Evolutionary conservation across 2,888 invertebrate genomes (phyloP).

Genomic region (Lithophane semibrunnea): DNA sequence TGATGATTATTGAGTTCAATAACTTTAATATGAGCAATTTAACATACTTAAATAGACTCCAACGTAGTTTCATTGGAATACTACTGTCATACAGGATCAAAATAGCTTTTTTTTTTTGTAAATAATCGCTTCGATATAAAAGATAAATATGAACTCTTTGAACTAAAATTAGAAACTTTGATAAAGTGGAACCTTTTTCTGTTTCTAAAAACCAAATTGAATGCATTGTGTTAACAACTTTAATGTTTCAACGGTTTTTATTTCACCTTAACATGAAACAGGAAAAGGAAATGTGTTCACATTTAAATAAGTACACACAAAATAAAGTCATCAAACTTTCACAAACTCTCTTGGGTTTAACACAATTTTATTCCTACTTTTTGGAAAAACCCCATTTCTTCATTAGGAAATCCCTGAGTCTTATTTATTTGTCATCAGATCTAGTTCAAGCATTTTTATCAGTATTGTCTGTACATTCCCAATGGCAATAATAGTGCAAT

Average conservation of each 20-base stretch:
- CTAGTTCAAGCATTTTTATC: slow-evolving; percentile 8
- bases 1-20: slow-evolving; percentile 22
- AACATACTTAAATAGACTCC: background rate
- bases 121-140: too few species aligned
- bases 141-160: background rate
- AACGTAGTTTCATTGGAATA: background rate
- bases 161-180: background rate
- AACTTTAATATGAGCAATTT: slow-evolving; percentile 9
- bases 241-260: background rate
- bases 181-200: background rate
- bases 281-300: slow-evolving; percentile 17
- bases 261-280: background rate
- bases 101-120: too few species aligned
- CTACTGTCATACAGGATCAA: background rate
- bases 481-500: slow-evolving; percentile 42
- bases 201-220: background rate
- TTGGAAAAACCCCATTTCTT: slow-evolving; percentile 11
- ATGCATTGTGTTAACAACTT: background rate
- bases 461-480: background rate
- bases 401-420: slow-evolving; percentile 14
- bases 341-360: background rate
- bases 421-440: slow-evolving; percentile 17
- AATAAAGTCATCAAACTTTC: background rate
- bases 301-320: background rate
- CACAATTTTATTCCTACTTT: too few species aligned